Conservation (phyloP, 2,888 invertebrate species). For the Galeruca laticollis region DNA sequence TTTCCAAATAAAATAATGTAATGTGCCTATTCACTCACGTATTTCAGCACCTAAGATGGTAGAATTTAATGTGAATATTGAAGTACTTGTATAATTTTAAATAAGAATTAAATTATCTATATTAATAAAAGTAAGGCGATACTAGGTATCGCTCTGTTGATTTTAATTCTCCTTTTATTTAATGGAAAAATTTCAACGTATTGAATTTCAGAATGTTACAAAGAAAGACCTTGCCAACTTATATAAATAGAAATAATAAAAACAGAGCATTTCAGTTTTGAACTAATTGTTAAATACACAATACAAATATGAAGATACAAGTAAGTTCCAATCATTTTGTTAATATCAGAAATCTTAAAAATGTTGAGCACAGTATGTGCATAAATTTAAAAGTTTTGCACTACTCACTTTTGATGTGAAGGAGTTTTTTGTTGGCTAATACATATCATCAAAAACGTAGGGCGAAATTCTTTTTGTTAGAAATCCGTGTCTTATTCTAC, state of each 20-base stretch:
- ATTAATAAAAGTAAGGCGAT: conserved; percentile 20
- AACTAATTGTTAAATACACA: neutral
- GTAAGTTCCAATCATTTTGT: neutral
- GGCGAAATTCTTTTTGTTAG: too few relatives aligned
- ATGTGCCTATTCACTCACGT: too few relatives aligned
- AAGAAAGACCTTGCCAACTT: conserved; percentile 6
- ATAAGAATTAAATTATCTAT: neutral
- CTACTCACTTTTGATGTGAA: too few relatives aligned
- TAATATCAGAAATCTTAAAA: neutral
- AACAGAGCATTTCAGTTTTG: neutral
- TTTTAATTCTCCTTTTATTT: conserved; percentile 24
- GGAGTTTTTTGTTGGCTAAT: too few relatives aligned
- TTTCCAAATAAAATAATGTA: too few relatives aligned
- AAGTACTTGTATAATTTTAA: too few relatives aligned
- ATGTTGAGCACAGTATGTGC: too few relatives aligned
- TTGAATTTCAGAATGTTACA: neutral
- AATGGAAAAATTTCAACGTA: conserved; percentile 17
- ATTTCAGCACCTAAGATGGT: too few relatives aligned
- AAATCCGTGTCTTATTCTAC: too few relatives aligned
- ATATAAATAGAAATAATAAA: conserved; percentile 17
- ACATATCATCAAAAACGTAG: too few relatives aligned
- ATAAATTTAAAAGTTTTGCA: too few relatives aligned
- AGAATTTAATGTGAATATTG: too few relatives aligned
- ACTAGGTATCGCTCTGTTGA: conserved; percentile 7
- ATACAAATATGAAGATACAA: conserved; percentile 14